Evolutionary conservation across 1,140 invertebrate species (phyloP), one percentile per base, ranked within the genome.

Genomic region (Bombus pascuorum): DNA sequence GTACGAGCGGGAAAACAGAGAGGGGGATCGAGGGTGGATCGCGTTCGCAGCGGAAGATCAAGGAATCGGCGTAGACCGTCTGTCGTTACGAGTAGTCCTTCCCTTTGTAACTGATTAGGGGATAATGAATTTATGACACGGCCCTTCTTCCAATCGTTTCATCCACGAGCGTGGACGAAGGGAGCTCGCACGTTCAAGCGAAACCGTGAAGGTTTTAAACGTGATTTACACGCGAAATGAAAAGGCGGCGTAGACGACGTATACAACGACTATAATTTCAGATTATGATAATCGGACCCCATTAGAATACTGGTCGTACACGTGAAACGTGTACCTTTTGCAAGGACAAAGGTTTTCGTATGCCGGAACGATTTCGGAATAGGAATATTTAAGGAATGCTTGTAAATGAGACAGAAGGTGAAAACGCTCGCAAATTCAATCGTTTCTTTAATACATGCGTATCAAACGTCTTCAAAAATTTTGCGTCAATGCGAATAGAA

Each of bases 51-150:
- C 25, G 65, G 78, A 59, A 47, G 42, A 47, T 32, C 18, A 53
- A 78, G 59, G 62, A 62, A 66, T 47, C 47, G 78, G 59, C 37
- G 76, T 37, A 47, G 68, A 42, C 25, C 66, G 42, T 39, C 62
- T 59, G 82, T 44, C 73, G 86, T 70, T 83, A 84, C 44, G 70
- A 68, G 53, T 34, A 84, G 66, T 62, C 47, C 74, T 84, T 84
- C 65, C 62, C 80, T 74, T 68, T 76, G 32, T 59, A 86, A 85
- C 81, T 86, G 79, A 90, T 90, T 84, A 79, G 68, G 66, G 84
- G 70, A 88, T 87, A 90, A 90, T 91, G 87, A 91, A 91, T 91
- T 91, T 91, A 88, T 72, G 84, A 59, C 79, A 25, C 44, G 76
- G 37, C 57, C 28, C 34, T 66, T 81, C 44, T 22, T n/a, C 44